These are phyloP conservation scores for Rhynchonema sp. DNA, from an alignment of 2,888 invertebrate species.

Conservation along the genomic window DNA sequence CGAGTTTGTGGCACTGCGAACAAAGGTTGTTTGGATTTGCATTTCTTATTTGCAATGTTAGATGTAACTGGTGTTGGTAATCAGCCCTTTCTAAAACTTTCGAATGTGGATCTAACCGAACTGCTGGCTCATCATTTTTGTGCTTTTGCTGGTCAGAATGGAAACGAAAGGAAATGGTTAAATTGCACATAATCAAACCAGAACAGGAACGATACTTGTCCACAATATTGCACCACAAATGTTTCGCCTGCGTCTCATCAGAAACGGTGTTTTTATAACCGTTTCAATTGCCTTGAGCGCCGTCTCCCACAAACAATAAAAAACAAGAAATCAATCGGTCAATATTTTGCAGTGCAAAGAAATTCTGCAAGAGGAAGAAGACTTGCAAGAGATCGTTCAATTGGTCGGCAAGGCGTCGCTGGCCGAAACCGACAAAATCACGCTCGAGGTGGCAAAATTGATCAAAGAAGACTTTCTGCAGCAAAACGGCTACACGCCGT, in stretches of 20 bases:
- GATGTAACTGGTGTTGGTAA: too few species aligned
- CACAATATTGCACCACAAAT: too few species aligned
- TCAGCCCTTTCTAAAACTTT: too few species aligned
- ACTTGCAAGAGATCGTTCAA: conserved; percentile 97
- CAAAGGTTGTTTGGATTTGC: conserved; percentile 44
- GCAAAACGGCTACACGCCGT: conserved; percentile 68
- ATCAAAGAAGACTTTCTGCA: conserved; percentile 98
- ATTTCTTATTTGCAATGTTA: neutral
- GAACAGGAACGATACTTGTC: too few species aligned
- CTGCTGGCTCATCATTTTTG: too few species aligned
- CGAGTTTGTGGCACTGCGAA: conserved; percentile 88
- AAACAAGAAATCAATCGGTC: neutral
- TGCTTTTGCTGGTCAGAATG: too few species aligned
- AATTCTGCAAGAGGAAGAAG: conserved; percentile 94
- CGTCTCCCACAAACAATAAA: neutral
- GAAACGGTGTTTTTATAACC: too few species aligned
- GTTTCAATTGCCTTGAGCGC: too few species aligned
- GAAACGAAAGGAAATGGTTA: too few species aligned
- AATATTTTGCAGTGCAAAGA: conserved; percentile 44
- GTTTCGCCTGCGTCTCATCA: too few species aligned
- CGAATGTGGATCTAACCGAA: too few species aligned
- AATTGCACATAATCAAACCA: too few species aligned
- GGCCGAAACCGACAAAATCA: conserved; percentile 97
- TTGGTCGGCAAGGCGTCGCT: conserved; percentile 75
- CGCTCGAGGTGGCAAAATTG: conserved; percentile 83